Conservation (phyloP, 2,113 vertebrate genomes). For the Laterallus jamaicensis region DNA sequence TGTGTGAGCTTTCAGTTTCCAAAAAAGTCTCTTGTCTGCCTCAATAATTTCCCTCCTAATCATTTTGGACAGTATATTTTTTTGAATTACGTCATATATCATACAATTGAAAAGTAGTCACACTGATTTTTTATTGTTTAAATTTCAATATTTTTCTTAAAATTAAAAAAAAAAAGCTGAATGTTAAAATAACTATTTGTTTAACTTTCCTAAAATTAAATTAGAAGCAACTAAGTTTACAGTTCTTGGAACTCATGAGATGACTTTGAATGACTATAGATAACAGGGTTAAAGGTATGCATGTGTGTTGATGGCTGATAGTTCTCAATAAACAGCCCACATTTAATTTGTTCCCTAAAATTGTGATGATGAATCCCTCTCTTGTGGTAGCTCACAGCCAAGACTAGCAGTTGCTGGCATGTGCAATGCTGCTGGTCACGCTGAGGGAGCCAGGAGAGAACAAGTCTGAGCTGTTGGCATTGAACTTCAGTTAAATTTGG, state of each 20-base stretch:
- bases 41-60: neutral
- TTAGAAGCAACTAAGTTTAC: neutral
- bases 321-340: neutral
- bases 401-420: neutral
- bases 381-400: neutral
- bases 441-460: neutral
- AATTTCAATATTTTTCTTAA: neutral
- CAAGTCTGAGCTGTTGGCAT: fast-evolving
- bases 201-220: neutral
- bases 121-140: neutral
- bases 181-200: neutral
- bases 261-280: neutral
- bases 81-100: neutral
- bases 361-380: neutral
- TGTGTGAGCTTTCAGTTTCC: neutral
- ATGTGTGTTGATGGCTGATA: neutral
- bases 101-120: neutral
- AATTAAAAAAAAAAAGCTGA: neutral
- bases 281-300: neutral
- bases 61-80: neutral
- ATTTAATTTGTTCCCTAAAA: neutral
- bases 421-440: neutral
- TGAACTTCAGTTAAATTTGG: neutral
- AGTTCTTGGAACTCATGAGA: neutral
- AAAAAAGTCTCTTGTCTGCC: neutral